Percentiles rank a stretch among this genome's conserved stretches.
phyloP scores from a whole-genome alignment of 2,797 vertebrate genomes.

The Diplodus sargus region DNA sequence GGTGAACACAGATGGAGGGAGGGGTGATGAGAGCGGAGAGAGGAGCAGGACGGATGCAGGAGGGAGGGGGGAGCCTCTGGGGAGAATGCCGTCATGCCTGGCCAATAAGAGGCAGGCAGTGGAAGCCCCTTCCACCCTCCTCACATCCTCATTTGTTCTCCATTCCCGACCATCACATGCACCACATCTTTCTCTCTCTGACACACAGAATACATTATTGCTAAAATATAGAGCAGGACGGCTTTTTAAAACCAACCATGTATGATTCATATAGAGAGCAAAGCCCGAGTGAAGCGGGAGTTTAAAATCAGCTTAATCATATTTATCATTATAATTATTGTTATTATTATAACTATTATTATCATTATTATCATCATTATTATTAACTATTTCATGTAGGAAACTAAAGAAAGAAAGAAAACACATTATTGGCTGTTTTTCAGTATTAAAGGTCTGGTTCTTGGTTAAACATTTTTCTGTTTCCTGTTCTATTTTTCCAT shows the following conservation, averaged over 20 bases:
- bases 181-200: constrained; percentile 48
- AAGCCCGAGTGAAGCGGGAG: not conserved
- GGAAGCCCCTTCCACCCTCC: constrained; percentile 77
- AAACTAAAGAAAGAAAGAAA: not conserved
- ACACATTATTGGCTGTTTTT: not conserved
- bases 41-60: constrained; percentile 71
- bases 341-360: no score
- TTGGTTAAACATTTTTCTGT: not conserved
- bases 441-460: no score
- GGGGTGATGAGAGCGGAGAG: constrained; percentile 69
- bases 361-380: not conserved
- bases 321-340: not conserved
- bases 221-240: constrained; percentile 18
- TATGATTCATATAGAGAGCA: constrained; percentile 13
- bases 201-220: constrained; percentile 47
- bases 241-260: constrained; percentile 43
- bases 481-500: not conserved
- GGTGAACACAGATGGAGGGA: constrained; percentile 82
- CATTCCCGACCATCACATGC: constrained; percentile 46
- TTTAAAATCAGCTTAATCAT: not conserved
- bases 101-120: constrained; percentile 90
- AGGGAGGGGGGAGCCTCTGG: constrained; percentile 81
- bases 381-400: not conserved
- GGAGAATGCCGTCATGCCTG: constrained; percentile 93
- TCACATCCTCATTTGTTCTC: constrained; percentile 68